Evolutionary conservation across 2,888 invertebrate species (phyloP), one percentile per base, ranked within the genome.

Genomic region (Phasia obesa): DNA sequence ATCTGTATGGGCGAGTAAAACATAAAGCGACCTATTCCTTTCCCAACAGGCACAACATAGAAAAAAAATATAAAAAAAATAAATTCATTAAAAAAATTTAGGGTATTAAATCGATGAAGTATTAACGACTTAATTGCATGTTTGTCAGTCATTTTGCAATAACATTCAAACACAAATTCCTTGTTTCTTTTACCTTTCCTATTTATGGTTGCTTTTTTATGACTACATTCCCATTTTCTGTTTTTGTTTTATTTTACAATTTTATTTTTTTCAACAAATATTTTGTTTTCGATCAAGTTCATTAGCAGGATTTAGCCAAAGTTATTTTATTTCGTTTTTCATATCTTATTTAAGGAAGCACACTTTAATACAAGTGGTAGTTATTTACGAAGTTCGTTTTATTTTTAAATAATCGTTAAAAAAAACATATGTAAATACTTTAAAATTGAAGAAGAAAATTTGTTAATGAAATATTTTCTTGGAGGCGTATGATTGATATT

Each of bases 51-150:
- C 44, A 60, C n/a, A 51, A 65, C 27, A 17, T 9, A 51, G 21
- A 38, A 57, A 59, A n/a, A 65, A 55, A 44, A 65, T 35, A n/a
- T 38, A 67, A 53, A 44, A 53, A 21, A 17, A 19, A 17, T 65
- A 62, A 21, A 60, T 6, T n/a, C n/a, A 42, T 15, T 62, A 51
- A 27, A 75, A 19, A 76, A 65, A 51, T 74, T 77, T 83, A 86
- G 86, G 86, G 89, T 86, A 88, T 89, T 89, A 89, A 87, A 89
- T 89, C 88, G 89, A 90, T 89, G 90, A 90, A 90, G 90, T 89
- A 89, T 90, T 89, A 89, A 89, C 89, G 89, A 90, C 90, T 89
- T 90, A 89, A 89, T 89, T 89, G 89, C 89, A 90, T 90, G 89
- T 90, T 89, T 89, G 88, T 87, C 87, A 86, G 87, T 87, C 88